These are phyloP conservation scores for Ametastegia equiseti DNA, from an alignment of 2,888 invertebrate genomes.

Conservation along the genomic window DNA sequence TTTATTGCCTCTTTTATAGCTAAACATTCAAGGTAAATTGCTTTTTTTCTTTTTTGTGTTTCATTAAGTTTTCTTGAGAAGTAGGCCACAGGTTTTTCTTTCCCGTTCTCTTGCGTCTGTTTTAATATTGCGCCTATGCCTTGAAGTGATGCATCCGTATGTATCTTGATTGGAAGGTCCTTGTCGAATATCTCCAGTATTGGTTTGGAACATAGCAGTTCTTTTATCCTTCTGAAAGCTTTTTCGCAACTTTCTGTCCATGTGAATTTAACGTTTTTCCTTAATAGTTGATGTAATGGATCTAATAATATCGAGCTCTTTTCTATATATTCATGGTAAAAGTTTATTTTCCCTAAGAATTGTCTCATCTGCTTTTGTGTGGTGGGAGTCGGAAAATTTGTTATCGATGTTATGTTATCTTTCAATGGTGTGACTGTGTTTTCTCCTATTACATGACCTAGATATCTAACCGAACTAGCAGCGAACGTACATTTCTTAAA, in stretches of 20 bases:
- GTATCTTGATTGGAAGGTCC: conserved; percentile 53
- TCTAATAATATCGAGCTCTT: conserved; percentile 21
- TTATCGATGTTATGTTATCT: conserved; percentile 42
- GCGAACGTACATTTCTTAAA: conserved; percentile 54
- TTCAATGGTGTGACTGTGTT: conserved; percentile 51
- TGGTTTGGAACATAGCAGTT: conserved; percentile 52
- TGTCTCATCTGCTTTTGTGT: conserved; percentile 41
- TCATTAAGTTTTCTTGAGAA: conserved; percentile 58
- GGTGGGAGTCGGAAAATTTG: conserved; percentile 32
- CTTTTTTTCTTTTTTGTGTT: conserved; percentile 56
- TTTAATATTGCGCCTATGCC: conserved; percentile 59
- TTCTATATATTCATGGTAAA: conserved; percentile 32
- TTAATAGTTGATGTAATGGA: conserved; percentile 28
- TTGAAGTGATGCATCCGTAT: conserved; percentile 55
- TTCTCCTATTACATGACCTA: conserved; percentile 54
- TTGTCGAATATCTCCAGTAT: conserved; percentile 53
- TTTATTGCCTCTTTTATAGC: conserved; percentile 58
- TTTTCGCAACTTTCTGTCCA: conserved; percentile 26
- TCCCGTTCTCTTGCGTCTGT: conserved; percentile 55
- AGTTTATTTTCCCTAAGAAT: conserved; percentile 30
- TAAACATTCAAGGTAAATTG: conserved; percentile 59
- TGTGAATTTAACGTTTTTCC: conserved; percentile 15
- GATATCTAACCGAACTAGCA: conserved; percentile 50
- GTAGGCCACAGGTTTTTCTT: conserved; percentile 54
- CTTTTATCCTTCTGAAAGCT: conserved; percentile 47